Base-by-base conservation (phyloP, 1,140 invertebrate genomes). In the Chymomyza costata region DNA sequence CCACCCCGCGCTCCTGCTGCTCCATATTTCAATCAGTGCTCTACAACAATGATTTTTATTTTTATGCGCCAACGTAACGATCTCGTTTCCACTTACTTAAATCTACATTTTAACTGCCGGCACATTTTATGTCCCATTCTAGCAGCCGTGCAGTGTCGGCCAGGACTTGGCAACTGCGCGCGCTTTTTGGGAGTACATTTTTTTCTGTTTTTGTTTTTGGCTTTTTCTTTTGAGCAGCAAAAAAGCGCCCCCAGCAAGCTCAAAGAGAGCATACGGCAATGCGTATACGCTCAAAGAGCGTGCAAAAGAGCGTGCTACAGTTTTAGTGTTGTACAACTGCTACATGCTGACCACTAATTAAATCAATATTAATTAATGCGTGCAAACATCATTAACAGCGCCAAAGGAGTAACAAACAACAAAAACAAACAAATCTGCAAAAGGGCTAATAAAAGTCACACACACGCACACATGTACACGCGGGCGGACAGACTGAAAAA, bases 41-140 rank as follows among this genome's bases (percentile, higher is more conserved):
- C 61, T 64, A 80, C 65, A 74, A 69, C 71, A 83, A 76, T 80
- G 83, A 85, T 83, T 85, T 85, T 84, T 83, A 85, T 85, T 84
- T 84, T 84, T 81, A 84, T 84, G 78, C 78, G 74, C 66, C 62
- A 70, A 80, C 71, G 76, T 85, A 81, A 85, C 82, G 83, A 85
- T 85, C 83, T 85, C 83, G 83, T 85, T 85, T 85, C 83, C 83
- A 85, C 83, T 85, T 82, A 85, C 83, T 85, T 85, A 85, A 85
- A 85, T 83, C 81, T 83, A 83, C 83, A 71, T 85, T 85, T 81
- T 83, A 81, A 84, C 78, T 81, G 74, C 74, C 68, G 74, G 74
- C 73, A 73, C 80, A 78, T 83, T 85, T 82, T 74, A 83, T 83
- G 76, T 85, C 83, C 71, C 81, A 80, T 81, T 85, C 83, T 85